Conservation (phyloP, 2,113 vertebrate genomes). For the Sisor rabdophorus region DNA sequence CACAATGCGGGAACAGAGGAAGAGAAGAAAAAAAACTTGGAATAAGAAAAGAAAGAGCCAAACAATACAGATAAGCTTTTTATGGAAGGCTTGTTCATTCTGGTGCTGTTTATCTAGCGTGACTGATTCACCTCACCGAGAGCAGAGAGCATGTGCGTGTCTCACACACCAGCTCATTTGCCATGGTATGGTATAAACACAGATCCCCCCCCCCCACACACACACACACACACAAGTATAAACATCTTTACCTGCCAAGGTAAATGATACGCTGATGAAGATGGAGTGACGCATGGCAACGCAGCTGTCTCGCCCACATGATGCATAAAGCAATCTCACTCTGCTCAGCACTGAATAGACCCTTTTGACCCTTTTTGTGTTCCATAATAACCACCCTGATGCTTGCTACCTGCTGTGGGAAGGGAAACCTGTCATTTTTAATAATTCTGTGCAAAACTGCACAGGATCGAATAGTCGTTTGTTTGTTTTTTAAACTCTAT, state of each 20-base stretch:
- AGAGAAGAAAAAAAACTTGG: neutral
- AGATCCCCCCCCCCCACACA: neutral
- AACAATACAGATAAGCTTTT: constrained; percentile 27
- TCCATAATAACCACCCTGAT: neutral
- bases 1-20: neutral
- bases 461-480: neutral
- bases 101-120: constrained; percentile 30
- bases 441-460: neutral
- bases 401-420: neutral
- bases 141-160: constrained; percentile 17
- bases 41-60: neutral
- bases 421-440: neutral
- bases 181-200: constrained; percentile 16
- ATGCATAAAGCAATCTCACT: neutral
- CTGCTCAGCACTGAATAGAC: neutral
- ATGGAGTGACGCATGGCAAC: neutral
- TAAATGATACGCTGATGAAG: neutral
- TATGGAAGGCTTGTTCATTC: constrained; percentile 22
- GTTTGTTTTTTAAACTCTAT: neutral
- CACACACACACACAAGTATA: neutral
- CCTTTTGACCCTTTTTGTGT: constrained; percentile 19
- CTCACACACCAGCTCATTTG: constrained; percentile 32
- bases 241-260: neutral
- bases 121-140: constrained; percentile 35
- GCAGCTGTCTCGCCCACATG: neutral